Conservation (phyloP, 1,140 invertebrate species). For the Stenopsyche tienmushanensis region DNA sequence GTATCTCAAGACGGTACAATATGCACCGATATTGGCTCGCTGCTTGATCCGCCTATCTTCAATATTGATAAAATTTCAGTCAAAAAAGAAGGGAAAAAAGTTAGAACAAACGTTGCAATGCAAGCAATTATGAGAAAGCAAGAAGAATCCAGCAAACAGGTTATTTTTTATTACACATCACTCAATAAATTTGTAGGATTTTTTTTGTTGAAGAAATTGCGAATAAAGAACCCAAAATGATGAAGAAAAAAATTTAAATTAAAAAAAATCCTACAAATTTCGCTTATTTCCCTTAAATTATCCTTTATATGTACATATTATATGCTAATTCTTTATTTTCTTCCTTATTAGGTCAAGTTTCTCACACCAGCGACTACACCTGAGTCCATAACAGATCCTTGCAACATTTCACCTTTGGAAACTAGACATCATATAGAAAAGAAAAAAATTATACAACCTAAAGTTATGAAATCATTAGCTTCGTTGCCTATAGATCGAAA, state of each 20-base stretch:
- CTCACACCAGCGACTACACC: constrained; percentile 58
- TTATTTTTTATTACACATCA: constrained; percentile 37
- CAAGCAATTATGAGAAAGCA: constrained; percentile 71
- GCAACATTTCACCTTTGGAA: constrained; percentile 34
- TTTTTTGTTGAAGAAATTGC: too few relatives aligned
- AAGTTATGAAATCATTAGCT: constrained; percentile 50
- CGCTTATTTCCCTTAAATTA: too few relatives aligned
- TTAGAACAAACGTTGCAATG: constrained; percentile 70
- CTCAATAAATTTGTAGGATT: neutral
- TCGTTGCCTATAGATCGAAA: constrained; percentile 51
- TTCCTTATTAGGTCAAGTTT: constrained; percentile 57
- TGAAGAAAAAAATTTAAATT: too few relatives aligned
- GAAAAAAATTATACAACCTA: constrained; percentile 52
- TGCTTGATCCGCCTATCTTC: constrained; percentile 30
- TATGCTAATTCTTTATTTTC: neutral
- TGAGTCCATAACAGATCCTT: constrained; percentile 46
- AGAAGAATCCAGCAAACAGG: constrained; percentile 63
- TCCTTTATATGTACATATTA: constrained; percentile 2
- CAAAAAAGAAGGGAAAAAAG: constrained; percentile 41
- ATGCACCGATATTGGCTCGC: constrained; percentile 33
- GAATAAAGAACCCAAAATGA: too few relatives aligned
- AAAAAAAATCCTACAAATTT: too few relatives aligned
- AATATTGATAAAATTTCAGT: neutral
- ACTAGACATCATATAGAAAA: constrained; percentile 43
- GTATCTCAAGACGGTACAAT: constrained; percentile 39